Evolutionary conservation across 1,140 invertebrate species (phyloP).

Genomic region (Drosophila gunungcola): DNA sequence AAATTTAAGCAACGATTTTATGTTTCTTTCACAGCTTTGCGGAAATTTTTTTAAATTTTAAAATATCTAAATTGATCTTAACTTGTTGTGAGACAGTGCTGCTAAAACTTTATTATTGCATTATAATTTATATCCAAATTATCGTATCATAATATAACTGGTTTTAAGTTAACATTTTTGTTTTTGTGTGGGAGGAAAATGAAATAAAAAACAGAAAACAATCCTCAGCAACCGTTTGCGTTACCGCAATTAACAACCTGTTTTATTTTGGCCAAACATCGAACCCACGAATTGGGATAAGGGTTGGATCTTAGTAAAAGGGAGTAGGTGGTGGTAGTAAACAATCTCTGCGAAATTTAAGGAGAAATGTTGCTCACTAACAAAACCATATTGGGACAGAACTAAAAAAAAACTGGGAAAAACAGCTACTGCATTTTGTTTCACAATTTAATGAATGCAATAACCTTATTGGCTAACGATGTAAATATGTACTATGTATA

Average conservation of each 20-base stretch:
- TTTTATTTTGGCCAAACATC: conserved; percentile 50
- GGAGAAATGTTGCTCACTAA: no score
- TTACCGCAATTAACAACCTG: conserved; percentile 51
- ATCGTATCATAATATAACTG: no score
- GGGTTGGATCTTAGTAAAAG: conserved; percentile 7
- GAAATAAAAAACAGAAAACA: conserved; percentile 19
- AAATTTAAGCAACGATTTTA: no score
- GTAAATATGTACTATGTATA: background rate
- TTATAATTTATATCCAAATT: no score
- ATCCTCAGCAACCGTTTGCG: conserved; percentile 37
- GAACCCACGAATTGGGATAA: conserved; percentile 14
- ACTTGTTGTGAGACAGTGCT: background rate
- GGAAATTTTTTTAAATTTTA: background rate
- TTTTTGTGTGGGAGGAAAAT: background rate
- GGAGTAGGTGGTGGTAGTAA: background rate
- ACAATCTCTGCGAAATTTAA: no score
- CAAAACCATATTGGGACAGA: no score
- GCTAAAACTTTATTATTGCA: no score
- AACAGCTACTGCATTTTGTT: no score
- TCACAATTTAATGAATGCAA: background rate
- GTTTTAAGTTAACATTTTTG: no score
- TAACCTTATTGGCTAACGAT: background rate
- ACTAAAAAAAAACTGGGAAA: no score
- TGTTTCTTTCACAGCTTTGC: no score
- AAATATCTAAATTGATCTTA: background rate